A percentile compares a stretch with the other conserved stretches of the same genome.
phyloP scores from a whole-genome alignment of 2,888 invertebrate genomes.

The Chrysolina haemoptera region DNA sequence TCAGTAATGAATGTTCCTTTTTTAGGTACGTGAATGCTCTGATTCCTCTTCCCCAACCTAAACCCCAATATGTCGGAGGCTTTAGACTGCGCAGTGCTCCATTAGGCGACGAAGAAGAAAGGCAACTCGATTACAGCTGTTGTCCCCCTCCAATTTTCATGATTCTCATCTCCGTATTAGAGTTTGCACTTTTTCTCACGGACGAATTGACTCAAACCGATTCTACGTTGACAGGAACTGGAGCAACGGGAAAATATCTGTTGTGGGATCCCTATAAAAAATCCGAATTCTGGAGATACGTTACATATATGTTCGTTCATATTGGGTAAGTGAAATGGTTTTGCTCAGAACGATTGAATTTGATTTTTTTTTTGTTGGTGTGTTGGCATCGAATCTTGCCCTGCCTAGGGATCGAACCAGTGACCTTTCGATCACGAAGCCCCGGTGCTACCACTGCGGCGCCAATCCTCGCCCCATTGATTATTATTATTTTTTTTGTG shows the following conservation, averaged over 20 bases:
- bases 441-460: no score
- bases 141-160: slow-evolving; percentile 93
- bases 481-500: no score
- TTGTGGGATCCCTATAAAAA: slow-evolving; percentile 92
- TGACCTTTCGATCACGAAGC: no score
- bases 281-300: slow-evolving; percentile 92
- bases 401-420: no score
- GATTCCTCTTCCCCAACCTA: slow-evolving; percentile 46
- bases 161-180: slow-evolving; percentile 88
- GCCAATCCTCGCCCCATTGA: no score
- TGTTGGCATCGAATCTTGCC: no score
- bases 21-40: slow-evolving; percentile 31
- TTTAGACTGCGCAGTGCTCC: slow-evolving; percentile 39
- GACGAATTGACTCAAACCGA: slow-evolving; percentile 54
- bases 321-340: slow-evolving; percentile 77
- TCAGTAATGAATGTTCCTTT: not conserved
- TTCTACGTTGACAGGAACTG: slow-evolving; percentile 68
- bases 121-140: slow-evolving; percentile 71
- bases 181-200: slow-evolving; percentile 80
- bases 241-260: slow-evolving; percentile 82
- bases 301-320: slow-evolving; percentile 97
- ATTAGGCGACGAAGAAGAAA: slow-evolving; percentile 91
- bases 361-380: no score
- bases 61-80: slow-evolving; percentile 22
- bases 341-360: not conserved